Evolutionary conservation across 2,113 vertebrate genomes (phyloP).

Genomic region (Gobiocypris rarus): DNA sequence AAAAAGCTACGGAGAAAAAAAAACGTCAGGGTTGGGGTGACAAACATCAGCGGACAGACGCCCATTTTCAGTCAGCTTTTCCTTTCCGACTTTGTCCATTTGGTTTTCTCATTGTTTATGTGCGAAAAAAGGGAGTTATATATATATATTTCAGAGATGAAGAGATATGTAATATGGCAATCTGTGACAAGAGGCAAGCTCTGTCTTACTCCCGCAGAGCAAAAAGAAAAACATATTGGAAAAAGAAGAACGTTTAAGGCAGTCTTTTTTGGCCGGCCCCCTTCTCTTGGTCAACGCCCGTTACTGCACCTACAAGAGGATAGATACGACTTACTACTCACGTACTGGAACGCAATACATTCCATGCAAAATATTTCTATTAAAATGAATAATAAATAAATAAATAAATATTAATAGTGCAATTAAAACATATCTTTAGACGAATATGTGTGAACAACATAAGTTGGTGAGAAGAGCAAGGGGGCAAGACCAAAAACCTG

Average conservation of each 20-base stretch:
- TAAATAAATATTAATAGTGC: slow-evolving; percentile 9
- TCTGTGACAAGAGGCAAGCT: slow-evolving; percentile 43
- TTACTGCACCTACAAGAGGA: slow-evolving; percentile 80
- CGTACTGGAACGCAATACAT: slow-evolving; percentile 72
- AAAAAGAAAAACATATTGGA: slow-evolving; percentile 35
- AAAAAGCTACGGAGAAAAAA: slow-evolving; percentile 45
- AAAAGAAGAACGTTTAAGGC: slow-evolving; percentile 71
- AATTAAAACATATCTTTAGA: slow-evolving; percentile 33
- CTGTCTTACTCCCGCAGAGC: slow-evolving; percentile 62
- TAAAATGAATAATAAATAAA: slow-evolving; percentile 24
- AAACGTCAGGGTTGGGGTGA: slow-evolving; percentile 16
- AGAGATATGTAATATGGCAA: slow-evolving; percentile 32
- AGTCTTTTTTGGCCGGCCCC: slow-evolving; percentile 77
- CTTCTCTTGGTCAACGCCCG: slow-evolving; percentile 72
- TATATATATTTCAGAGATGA: slow-evolving; percentile 26
- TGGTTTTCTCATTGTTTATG: slow-evolving; percentile 37
- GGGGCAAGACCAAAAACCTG: slow-evolving; percentile 39
- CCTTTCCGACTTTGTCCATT: slow-evolving; percentile 21
- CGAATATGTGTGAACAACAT: slow-evolving; percentile 24
- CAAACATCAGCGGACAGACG: slow-evolving; percentile 35
- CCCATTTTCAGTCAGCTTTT: slow-evolving; percentile 31
- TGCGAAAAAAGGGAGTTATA: slow-evolving; percentile 47
- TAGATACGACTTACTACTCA: slow-evolving; percentile 81
- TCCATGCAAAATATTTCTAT: slow-evolving; percentile 74
- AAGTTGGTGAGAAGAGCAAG: slow-evolving; percentile 34